phyloP scores from a whole-genome alignment of 2,797 vertebrate genomes.

The Trachurus trachurus region DNA sequence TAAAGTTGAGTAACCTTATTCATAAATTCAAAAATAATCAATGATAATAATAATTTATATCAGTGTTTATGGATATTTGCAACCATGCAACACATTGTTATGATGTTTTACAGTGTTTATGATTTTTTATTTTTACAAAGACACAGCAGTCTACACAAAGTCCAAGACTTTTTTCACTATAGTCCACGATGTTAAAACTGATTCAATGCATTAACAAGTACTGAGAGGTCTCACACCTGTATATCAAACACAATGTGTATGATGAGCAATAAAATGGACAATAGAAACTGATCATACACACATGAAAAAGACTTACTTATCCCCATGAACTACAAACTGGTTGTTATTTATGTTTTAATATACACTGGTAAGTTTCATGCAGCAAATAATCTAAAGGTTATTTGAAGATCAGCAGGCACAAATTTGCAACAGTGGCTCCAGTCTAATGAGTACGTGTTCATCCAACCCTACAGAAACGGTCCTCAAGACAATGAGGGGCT shows the following conservation, averaged over 20 bases:
- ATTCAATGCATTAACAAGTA: neutral
- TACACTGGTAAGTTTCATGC: too few species aligned
- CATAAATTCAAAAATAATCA: too few species aligned
- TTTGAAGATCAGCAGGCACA: neutral
- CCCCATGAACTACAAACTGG: neutral
- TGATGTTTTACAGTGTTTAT: neutral
- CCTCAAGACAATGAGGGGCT: neutral
- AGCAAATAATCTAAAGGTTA: neutral
- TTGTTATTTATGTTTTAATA: too few species aligned
- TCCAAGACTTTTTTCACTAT: neutral
- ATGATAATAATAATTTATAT: neutral
- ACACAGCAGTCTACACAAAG: neutral
- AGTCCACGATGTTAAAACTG: neutral
- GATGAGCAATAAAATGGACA: neutral
- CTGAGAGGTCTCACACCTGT: too few species aligned
- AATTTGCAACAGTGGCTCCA: neutral
- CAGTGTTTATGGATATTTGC: neutral
- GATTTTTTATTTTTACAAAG: neutral
- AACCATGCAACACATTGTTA: neutral
- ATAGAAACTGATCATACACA: neutral
- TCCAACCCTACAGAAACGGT: neutral
- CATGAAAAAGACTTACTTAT: neutral
- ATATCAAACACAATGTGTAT: neutral
- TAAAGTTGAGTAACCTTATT: neutral
- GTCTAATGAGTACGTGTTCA: neutral